These are phyloP conservation scores for Macrotis lagotis DNA, from an alignment of 2,113 vertebrate species.

Conservation along the genomic window DNA sequence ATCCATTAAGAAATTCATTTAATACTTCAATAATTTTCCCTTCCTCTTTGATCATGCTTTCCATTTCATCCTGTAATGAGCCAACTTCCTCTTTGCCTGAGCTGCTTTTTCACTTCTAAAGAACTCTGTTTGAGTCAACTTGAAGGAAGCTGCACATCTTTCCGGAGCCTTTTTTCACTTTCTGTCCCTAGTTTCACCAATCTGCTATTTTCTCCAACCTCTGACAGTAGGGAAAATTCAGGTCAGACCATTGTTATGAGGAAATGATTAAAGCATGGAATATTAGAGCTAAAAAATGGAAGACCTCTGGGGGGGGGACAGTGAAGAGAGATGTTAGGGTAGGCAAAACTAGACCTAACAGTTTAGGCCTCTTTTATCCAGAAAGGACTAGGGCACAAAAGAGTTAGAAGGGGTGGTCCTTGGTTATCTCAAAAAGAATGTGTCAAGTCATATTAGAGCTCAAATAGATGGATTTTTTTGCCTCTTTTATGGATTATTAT, in stretches of 20 bases:
- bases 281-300: background rate
- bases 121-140: slow-evolving; percentile 49
- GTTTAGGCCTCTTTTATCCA: background rate
- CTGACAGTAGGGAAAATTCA: slow-evolving; percentile 2
- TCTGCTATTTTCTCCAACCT: slow-evolving; percentile 17
- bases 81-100: slow-evolving; percentile 59
- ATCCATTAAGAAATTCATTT: slow-evolving; percentile 75
- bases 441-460: background rate
- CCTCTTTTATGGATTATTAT: background rate
- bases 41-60: slow-evolving; percentile 63
- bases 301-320: background rate
- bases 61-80: slow-evolving; percentile 51
- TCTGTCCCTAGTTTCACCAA: slow-evolving; percentile 32
- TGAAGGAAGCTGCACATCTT: slow-evolving; percentile 24
- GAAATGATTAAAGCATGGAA: background rate
- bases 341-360: background rate
- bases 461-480: background rate
- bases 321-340: background rate
- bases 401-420: background rate
- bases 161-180: slow-evolving; percentile 4
- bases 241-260: background rate
- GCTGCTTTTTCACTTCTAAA: slow-evolving; percentile 54
- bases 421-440: background rate
- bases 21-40: slow-evolving; percentile 67
- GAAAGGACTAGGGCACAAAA: background rate